These are phyloP conservation scores for Melanchra persicariae DNA, from an alignment of 2,888 invertebrate genomes.

Conservation along the genomic window DNA sequence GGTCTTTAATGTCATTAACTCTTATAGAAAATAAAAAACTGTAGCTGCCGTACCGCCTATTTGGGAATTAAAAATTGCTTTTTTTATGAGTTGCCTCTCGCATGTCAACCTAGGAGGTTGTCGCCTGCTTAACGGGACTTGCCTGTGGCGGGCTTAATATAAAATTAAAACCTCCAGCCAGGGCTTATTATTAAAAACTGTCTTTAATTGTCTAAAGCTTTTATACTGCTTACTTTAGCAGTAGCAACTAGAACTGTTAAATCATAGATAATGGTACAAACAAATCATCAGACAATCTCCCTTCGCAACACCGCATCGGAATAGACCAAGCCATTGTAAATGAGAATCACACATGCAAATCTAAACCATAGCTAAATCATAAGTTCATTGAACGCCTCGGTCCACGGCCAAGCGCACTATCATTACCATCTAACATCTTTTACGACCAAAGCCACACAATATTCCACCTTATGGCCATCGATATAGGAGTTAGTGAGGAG, in stretches of 20 bases:
- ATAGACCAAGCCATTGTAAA: constrained; percentile 34
- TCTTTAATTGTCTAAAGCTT: too few species aligned
- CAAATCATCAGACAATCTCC: background rate
- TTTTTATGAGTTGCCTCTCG: too few species aligned
- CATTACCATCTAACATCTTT: constrained; percentile 54
- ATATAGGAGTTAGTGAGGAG: constrained; percentile 29
- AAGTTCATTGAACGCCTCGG: constrained; percentile 74
- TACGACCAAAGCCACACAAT: constrained; percentile 31
- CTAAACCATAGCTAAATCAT: constrained; percentile 60
- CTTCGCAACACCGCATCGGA: constrained; percentile 14
- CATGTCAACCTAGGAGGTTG: too few species aligned
- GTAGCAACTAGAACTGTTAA: background rate
- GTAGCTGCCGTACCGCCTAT: too few species aligned
- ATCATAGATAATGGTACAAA: background rate
- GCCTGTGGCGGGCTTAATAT: too few species aligned
- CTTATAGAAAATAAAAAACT: background rate
- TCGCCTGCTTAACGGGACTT: too few species aligned
- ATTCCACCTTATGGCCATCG: constrained; percentile 48
- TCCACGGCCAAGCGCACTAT: constrained; percentile 68
- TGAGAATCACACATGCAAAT: constrained; percentile 58
- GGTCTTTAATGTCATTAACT: background rate
- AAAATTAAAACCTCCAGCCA: too few species aligned
- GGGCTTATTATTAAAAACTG: too few species aligned
- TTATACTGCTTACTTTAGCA: too few species aligned
- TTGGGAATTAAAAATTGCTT: too few species aligned